Conservation (phyloP, 2,888 invertebrate genomes). For the Dilophus febrilis region DNA sequence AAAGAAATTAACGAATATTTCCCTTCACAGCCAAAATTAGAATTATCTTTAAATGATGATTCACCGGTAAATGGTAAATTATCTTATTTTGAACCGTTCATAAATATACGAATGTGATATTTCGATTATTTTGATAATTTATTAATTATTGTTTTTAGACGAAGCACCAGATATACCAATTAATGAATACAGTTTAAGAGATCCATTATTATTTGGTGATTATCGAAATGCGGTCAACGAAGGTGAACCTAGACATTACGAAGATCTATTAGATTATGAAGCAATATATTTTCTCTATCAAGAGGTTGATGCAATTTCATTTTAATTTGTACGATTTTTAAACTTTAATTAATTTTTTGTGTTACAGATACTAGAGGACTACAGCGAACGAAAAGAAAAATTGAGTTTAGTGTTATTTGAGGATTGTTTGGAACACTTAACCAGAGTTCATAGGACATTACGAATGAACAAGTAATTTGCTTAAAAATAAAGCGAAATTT, state of each 20-base stretch:
- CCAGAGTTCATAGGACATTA: conserved; percentile 67
- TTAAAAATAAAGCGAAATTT: not conserved
- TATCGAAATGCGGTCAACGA: conserved; percentile 73
- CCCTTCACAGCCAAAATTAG: conserved; percentile 14
- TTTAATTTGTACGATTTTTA: not conserved
- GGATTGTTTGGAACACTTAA: conserved; percentile 81
- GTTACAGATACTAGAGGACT: conserved; percentile 62
- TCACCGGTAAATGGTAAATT: not conserved
- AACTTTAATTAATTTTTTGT: not conserved
- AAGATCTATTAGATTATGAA: conserved; percentile 78
- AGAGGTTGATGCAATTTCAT: conserved; percentile 38
- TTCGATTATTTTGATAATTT: not conserved
- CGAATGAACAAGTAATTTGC: conserved; percentile 44
- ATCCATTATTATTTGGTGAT: conserved; percentile 78
- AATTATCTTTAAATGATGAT: conserved; percentile 5
- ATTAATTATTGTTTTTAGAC: not conserved
- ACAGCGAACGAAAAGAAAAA: conserved; percentile 55
- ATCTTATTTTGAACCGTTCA: not conserved
- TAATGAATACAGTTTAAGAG: conserved; percentile 53
- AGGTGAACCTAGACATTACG: conserved; percentile 63
- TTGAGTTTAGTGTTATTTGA: conserved; percentile 77
- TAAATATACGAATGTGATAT: not conserved
- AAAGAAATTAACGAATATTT: conserved; percentile 38
- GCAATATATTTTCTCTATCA: conserved; percentile 75
- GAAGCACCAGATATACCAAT: conserved; percentile 16